Evolutionary conservation across 2,888 invertebrate genomes (phyloP), one percentile per base, ranked within the genome.

Genomic region (Lithophane socia): DNA sequence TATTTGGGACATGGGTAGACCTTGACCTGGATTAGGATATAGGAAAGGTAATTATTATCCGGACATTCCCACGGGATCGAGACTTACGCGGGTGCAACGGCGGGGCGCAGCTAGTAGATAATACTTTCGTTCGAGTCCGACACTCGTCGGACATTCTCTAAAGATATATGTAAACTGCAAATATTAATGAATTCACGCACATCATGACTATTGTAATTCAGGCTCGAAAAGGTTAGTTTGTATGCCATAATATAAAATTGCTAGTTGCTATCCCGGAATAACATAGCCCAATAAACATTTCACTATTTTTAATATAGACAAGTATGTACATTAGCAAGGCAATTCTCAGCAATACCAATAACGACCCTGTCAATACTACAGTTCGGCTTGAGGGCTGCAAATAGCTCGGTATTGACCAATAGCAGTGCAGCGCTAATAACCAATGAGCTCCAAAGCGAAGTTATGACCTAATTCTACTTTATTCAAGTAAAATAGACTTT

Each of bases 401-500:
- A 72, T 52, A 68, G 60, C 47, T 37, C 66, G 37, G 42, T 69
- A 61, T 72, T 68, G 84, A 75, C 67, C 67, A 69, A 70, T 47
- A 37, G 54, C 24, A 66, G 58, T 58, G 60, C 58, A 37, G 71
- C 18, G 21, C 49, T 79, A 83, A 67, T 74, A 82, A 79, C 42
- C 63, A 71, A 73, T 65, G 16, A 72, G 67, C 37, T 49, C 16
- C n/a, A 7, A 66, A 66, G 67, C 66, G 12, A 47, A 47, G 47
- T 18, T 60, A 29, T 60, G 66, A 74, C 42, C 67, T 63, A 63
- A 56, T 56, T 67, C 21, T 42, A 56, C 13, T 42, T 44, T 61
- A 7, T 16, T 68, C 47, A 69, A 54, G 37, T 54, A 29, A 66
- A 65, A 60, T n/a, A 42, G 47, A 18, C 42, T 10, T 65, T 56